Evolutionary conservation across 1,140 invertebrate species (phyloP).

Genomic region (Aradophagus sp.): DNA sequence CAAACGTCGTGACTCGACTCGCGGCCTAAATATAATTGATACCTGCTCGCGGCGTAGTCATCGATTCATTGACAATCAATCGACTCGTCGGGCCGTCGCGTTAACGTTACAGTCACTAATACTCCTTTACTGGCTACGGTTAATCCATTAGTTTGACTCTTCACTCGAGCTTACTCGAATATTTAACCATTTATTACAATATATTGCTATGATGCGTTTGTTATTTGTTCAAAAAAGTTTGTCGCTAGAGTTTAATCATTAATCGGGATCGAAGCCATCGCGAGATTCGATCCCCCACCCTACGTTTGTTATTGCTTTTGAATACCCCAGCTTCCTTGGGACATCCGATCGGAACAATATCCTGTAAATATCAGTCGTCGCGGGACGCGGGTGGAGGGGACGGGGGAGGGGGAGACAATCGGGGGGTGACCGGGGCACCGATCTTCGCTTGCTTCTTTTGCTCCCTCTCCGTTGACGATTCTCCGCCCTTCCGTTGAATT

Average conservation of each 20-base stretch:
- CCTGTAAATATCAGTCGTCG: slow-evolving; percentile 74
- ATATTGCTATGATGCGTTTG: slow-evolving; percentile 41
- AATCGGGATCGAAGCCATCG: slow-evolving; percentile 48
- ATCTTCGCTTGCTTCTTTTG: background rate
- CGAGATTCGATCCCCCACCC: slow-evolving; percentile 50
- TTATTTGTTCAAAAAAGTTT: slow-evolving; percentile 40
- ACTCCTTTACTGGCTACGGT: too few species aligned
- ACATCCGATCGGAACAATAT: slow-evolving; percentile 74
- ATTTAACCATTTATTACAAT: slow-evolving; percentile 37
- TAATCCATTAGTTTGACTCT: too few species aligned
- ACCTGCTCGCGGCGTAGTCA: slow-evolving; percentile 19
- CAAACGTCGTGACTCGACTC: too few species aligned
- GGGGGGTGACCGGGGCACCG: slow-evolving; percentile 26
- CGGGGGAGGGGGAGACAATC: slow-evolving; percentile 4
- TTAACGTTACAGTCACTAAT: too few species aligned
- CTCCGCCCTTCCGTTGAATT: background rate
- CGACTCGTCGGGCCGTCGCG: too few species aligned
- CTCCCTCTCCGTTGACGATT: slow-evolving; percentile 18
- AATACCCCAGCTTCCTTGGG: slow-evolving; percentile 74
- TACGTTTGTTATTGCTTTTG: slow-evolving; percentile 70
- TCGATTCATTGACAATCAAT: background rate
- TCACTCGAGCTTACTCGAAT: too few species aligned
- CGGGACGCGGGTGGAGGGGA: background rate
- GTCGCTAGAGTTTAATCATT: slow-evolving; percentile 48
- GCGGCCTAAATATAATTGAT: slow-evolving; percentile 75